Evolutionary conservation across 2,888 invertebrate genomes (phyloP).

Genomic region (Eretmocerus hayati): DNA sequence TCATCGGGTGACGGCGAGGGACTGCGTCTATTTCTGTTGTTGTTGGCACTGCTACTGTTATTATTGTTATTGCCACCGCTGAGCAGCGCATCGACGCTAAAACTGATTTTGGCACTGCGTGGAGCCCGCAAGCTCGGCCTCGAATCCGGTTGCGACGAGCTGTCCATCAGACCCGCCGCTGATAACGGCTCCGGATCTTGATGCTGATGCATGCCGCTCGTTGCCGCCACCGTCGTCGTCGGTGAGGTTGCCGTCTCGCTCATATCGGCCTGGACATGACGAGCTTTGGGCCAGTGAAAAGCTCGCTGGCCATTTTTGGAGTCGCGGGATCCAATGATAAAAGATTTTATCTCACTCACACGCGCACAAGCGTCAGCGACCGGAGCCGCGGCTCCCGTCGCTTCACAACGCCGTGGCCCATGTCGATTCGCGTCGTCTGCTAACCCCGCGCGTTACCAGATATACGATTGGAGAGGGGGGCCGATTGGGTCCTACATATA

Average conservation of each 20-base stretch:
- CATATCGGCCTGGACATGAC: neutral
- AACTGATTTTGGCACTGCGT: slow-evolving; percentile 58
- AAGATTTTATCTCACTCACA: no score
- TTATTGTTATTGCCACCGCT: no score
- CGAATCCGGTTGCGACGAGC: slow-evolving; percentile 31
- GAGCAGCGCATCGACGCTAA: slow-evolving; percentile 65
- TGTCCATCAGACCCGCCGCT: slow-evolving; percentile 4
- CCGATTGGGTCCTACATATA: no score
- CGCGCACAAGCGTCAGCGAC: neutral
- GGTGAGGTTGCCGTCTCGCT: neutral
- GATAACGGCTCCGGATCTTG: slow-evolving; percentile 15
- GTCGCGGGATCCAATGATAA: no score
- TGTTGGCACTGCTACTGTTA: no score
- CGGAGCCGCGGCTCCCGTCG: neutral
- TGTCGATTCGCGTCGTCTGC: neutral
- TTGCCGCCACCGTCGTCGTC: slow-evolving; percentile 2
- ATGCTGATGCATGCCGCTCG: slow-evolving; percentile 20
- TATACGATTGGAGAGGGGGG: no score
- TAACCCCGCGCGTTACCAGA: neutral
- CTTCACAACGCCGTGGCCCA: neutral
- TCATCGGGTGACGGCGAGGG: slow-evolving; percentile 17
- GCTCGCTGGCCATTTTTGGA: neutral
- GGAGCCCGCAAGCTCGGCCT: slow-evolving; percentile 41
- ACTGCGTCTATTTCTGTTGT: no score
- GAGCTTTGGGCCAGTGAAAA: neutral